Evolutionary conservation across 2,888 invertebrate species (phyloP).

Genomic region (Xiphydria camelus): DNA sequence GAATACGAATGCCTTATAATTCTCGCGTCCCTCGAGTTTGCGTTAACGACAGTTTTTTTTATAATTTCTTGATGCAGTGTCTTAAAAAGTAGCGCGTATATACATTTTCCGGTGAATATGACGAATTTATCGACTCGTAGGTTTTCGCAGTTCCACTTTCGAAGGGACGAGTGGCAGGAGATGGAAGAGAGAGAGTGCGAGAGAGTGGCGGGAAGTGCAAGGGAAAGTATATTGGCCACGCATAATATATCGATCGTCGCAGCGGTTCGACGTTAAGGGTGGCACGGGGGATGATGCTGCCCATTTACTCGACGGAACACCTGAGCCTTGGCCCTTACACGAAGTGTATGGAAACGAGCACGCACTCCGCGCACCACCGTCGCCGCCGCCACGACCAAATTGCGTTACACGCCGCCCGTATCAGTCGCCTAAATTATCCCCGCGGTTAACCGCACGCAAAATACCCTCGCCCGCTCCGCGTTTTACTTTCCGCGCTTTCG

Average conservation of each 20-base stretch:
- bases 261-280: constrained; percentile 45
- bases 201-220: constrained; percentile 8
- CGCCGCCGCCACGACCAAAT: constrained; percentile 38
- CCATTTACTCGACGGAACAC: constrained; percentile 52
- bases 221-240: constrained; percentile 35
- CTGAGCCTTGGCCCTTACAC: constrained; percentile 40
- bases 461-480: constrained; percentile 32
- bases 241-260: constrained; percentile 56
- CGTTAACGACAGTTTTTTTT: no score
- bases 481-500: no score
- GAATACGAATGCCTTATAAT: no score
- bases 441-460: constrained; percentile 52
- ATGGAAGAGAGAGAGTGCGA: neutral
- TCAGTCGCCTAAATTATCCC: constrained; percentile 53
- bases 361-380: constrained; percentile 38
- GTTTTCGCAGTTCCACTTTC: no score
- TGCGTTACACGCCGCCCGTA: constrained; percentile 39
- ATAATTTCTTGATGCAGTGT: no score
- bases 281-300: constrained; percentile 44
- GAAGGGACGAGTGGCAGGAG: constrained; percentile 29
- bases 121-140: no score
- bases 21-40: no score
- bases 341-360: constrained; percentile 47
- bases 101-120: no score
- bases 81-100: no score